phyloP scores from a whole-genome alignment of 2,113 vertebrate genomes.

The Sitta europaea region DNA sequence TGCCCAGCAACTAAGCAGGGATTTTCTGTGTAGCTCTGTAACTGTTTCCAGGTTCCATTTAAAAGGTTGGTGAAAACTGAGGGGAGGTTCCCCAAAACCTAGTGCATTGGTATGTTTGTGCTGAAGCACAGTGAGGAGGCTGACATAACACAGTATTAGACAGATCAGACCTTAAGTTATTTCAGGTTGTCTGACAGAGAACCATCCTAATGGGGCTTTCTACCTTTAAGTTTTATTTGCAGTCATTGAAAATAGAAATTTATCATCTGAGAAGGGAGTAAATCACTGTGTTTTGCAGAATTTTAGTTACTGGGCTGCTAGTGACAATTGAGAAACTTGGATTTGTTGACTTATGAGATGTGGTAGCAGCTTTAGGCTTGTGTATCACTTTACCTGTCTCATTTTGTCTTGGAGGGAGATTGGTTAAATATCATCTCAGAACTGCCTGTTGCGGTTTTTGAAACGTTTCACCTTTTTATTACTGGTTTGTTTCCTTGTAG shows the following conservation, averaged over 20 bases:
- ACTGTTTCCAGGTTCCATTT: background rate
- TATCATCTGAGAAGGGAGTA: background rate
- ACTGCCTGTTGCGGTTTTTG: background rate
- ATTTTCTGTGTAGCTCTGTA: background rate
- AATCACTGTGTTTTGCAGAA: background rate
- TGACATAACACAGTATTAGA: fast-evolving
- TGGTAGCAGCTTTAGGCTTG: background rate
- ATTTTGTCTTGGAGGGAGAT: background rate
- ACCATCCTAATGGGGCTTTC: fast-evolving
- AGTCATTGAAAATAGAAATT: background rate
- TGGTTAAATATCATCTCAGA: background rate
- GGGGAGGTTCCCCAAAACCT: background rate
- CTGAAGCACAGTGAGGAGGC: background rate
- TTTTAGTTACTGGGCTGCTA: background rate
- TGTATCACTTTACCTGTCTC: background rate
- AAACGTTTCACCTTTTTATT: background rate
- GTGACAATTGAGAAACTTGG: background rate
- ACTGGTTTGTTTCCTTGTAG: background rate
- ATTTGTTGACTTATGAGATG: background rate
- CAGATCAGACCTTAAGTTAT: background rate
- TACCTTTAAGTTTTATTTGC: background rate
- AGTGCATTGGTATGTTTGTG: fast-evolving
- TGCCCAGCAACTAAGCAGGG: background rate
- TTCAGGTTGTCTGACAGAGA: background rate
- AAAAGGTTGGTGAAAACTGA: background rate